Conservation (phyloP, 2,797 vertebrate species). For the Hippoglossus hippoglossus region DNA sequence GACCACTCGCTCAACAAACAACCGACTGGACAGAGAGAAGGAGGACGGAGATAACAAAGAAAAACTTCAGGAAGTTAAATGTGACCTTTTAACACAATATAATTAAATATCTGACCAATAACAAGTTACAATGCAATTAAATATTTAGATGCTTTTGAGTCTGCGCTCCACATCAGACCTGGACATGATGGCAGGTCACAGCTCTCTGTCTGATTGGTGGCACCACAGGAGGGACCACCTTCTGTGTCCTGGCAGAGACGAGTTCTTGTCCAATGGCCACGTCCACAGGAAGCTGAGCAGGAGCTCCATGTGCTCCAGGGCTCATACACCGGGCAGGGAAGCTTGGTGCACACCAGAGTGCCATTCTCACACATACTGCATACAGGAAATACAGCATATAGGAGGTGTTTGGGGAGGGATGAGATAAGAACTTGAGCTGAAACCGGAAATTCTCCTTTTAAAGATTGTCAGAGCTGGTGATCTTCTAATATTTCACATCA, state of each 20-base stretch:
- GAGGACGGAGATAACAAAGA: background rate
- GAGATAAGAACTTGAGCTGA: background rate
- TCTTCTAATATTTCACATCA: no score
- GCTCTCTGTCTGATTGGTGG: slow-evolving; percentile 62
- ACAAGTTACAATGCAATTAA: background rate
- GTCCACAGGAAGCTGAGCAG: slow-evolving; percentile 88
- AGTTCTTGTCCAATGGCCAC: slow-evolving; percentile 75
- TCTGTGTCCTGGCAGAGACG: slow-evolving; percentile 78
- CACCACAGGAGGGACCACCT: slow-evolving; percentile 70
- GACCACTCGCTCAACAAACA: slow-evolving; percentile 87
- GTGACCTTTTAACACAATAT: background rate
- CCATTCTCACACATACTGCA: slow-evolving; percentile 88
- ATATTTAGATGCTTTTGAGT: background rate
- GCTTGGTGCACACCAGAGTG: slow-evolving; percentile 81
- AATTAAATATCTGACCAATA: no score
- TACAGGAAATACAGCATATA: no score
- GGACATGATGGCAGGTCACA: slow-evolving; percentile 84
- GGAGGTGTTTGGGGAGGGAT: background rate
- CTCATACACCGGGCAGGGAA: slow-evolving; percentile 82
- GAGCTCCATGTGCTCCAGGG: slow-evolving; percentile 86
- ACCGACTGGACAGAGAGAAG: slow-evolving; percentile 62
- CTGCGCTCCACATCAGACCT: slow-evolving; percentile 68
- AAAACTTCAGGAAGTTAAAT: background rate
- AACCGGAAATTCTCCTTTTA: no score
- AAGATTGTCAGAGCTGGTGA: no score